These are phyloP conservation scores for Caenorhabditis japonica DNA, from an alignment of 2,888 invertebrate genomes.

Conservation along the genomic window DNA sequence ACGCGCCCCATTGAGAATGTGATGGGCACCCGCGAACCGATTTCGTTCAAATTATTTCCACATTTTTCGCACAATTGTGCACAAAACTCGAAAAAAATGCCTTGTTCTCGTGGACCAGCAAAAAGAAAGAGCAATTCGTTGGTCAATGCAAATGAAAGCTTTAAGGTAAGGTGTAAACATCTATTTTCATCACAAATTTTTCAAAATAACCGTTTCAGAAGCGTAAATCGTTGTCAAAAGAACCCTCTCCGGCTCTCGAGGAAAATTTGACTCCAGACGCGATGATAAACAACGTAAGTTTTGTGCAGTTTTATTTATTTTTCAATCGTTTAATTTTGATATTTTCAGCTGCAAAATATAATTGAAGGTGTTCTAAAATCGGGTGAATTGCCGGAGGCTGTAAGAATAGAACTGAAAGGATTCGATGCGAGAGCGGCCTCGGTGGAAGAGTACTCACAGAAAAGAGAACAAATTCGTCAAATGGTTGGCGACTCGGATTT, in stretches of 20 bases:
- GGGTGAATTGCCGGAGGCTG: slow-evolving; percentile 30
- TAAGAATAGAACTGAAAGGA: slow-evolving; percentile 37
- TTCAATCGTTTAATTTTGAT: neutral
- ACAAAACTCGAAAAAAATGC: too few relatives aligned
- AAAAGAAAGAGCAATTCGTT: slow-evolving; percentile 20
- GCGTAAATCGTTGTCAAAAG: slow-evolving; percentile 27
- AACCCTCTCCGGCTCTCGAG: slow-evolving; percentile 8
- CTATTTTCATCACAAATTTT: neutral
- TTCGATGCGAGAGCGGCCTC: slow-evolving; percentile 33
- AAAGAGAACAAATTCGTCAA: slow-evolving; percentile 50
- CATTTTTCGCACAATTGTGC: too few relatives aligned
- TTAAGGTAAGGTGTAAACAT: slow-evolving; percentile 11
- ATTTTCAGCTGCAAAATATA: slow-evolving; percentile 37
- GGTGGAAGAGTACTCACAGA: slow-evolving; percentile 53
- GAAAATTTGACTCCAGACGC: slow-evolving; percentile 15
- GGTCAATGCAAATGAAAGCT: slow-evolving; percentile 1
- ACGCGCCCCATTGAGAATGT: slow-evolving; percentile 2
- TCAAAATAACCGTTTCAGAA: slow-evolving; percentile 5
- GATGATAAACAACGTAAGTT: slow-evolving; percentile 25
- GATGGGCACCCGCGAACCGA: slow-evolving; percentile 3
- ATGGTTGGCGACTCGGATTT: slow-evolving; percentile 46
- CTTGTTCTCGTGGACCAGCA: slow-evolving; percentile 4
- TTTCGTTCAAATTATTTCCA: slow-evolving; percentile 6
- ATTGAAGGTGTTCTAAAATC: neutral
- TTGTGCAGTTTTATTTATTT: too few relatives aligned